phyloP scores from a whole-genome alignment of 1,140 invertebrate genomes.

The Leptinotarsa undecemlineata region DNA sequence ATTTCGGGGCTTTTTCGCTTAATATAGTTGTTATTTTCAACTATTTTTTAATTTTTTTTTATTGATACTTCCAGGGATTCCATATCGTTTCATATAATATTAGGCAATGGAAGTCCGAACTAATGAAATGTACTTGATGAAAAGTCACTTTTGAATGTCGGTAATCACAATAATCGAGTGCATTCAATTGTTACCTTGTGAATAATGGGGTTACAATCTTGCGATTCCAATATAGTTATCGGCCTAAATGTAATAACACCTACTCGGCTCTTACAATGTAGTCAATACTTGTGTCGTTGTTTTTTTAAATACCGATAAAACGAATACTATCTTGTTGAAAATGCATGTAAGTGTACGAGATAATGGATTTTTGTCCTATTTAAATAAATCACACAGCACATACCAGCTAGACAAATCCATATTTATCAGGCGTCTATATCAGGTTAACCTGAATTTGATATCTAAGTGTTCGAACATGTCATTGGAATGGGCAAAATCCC shows the following conservation, averaged over 20 bases:
- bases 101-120: no score
- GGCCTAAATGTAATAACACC: not conserved
- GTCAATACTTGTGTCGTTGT: not conserved
- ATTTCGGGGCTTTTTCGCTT: no score
- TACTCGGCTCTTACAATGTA: not conserved
- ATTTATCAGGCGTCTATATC: constrained; percentile 2
- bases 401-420: not conserved
- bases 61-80: no score
- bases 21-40: no score
- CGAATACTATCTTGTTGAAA: not conserved
- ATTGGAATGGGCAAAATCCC: not conserved
- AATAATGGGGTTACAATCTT: no score
- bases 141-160: no score
- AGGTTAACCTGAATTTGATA: constrained; percentile 6
- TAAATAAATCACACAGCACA: not conserved
- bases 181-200: no score
- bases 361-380: constrained; percentile 8
- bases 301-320: not conserved
- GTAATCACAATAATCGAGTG: no score
- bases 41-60: no score
- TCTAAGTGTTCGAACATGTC: not conserved
- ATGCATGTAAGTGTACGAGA: not conserved
- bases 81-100: no score
- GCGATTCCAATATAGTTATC: not conserved
- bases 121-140: no score